Evolutionary conservation across 2,113 vertebrate species (phyloP).

Genomic region (Bambusicola thoracicus): DNA sequence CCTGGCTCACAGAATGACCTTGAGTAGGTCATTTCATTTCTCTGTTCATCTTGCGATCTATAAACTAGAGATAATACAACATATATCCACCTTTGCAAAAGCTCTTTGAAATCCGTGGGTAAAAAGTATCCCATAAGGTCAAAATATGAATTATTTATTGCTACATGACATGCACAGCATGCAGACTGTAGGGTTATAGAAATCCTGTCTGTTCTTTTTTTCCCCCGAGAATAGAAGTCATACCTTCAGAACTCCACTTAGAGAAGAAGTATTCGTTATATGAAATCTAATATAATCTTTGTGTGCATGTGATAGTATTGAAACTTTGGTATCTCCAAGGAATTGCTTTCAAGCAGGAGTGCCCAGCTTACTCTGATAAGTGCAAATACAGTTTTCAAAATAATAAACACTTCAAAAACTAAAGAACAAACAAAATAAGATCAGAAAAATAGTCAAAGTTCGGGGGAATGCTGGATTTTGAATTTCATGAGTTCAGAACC

Average conservation of each 20-base stretch:
- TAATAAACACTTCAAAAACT: background rate
- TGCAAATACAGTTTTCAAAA: slow-evolving; percentile 20
- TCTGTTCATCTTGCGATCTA: slow-evolving; percentile 7
- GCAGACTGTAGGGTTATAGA: slow-evolving; percentile 26
- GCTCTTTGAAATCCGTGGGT: slow-evolving; percentile 46
- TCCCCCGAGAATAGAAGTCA: slow-evolving; percentile 2
- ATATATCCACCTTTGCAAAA: slow-evolving; percentile 39
- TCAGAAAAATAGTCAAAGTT: background rate
- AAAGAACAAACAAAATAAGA: background rate
- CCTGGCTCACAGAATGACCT: slow-evolving; percentile 4
- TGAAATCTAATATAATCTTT: slow-evolving; percentile 4
- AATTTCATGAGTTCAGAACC: background rate
- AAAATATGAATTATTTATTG: slow-evolving; percentile 70
- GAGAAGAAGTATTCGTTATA: background rate
- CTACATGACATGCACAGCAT: slow-evolving; percentile 59
- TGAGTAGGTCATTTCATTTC: slow-evolving; percentile 7
- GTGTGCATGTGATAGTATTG: background rate
- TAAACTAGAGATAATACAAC: slow-evolving; percentile 41
- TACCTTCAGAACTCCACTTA: background rate
- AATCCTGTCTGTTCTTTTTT: slow-evolving; percentile 39
- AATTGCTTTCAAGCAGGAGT: background rate
- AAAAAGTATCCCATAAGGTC: slow-evolving; percentile 59
- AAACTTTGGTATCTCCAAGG: background rate
- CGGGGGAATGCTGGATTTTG: background rate
- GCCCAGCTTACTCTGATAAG: background rate